These are phyloP conservation scores for Eupelmus urozonus DNA, from an alignment of 2,888 invertebrate species.

Conservation along the genomic window DNA sequence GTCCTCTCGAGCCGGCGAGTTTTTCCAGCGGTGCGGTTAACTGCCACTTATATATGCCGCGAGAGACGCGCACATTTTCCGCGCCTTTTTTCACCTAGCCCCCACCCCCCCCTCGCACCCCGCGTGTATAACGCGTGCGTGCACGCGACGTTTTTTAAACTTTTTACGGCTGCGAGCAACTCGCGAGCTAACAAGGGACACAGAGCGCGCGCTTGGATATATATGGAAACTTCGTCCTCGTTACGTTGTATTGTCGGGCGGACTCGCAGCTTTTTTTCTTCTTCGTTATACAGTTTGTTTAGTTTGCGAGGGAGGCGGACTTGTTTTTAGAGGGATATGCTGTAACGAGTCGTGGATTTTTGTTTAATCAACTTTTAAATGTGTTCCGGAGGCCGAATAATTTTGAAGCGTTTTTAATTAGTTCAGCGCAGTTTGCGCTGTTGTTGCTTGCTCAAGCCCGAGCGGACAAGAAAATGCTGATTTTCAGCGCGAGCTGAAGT, in stretches of 20 bases:
- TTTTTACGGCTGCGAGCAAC: conserved; percentile 5
- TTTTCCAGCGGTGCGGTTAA: conserved; percentile 20
- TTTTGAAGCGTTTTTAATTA: conserved; percentile 9
- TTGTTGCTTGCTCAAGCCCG: no score
- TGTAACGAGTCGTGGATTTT: no score
- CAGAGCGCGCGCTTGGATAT: neutral
- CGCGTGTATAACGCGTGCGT: no score
- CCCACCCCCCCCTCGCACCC: neutral
- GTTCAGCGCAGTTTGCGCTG: no score
- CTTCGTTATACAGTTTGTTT: neutral
- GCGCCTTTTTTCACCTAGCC: conserved; percentile 19
- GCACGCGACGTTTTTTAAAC: no score
- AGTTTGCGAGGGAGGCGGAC: no score
- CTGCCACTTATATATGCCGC: conserved; percentile 30
- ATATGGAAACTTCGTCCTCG: conserved; percentile 49
- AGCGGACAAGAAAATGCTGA: no score
- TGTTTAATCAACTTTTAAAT: no score
- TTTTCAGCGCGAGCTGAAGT: no score
- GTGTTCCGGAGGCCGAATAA: no score
- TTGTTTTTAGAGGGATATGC: no score
- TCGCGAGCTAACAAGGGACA: conserved; percentile 39
- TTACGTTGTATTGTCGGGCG: conserved; percentile 33
- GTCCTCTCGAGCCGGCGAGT: conserved; percentile 13
- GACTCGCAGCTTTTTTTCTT: neutral
- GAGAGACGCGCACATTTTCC: conserved; percentile 22